Base-by-base conservation (phyloP, 2,888 invertebrate genomes). In the Branchipolynoe longqiensis region DNA sequence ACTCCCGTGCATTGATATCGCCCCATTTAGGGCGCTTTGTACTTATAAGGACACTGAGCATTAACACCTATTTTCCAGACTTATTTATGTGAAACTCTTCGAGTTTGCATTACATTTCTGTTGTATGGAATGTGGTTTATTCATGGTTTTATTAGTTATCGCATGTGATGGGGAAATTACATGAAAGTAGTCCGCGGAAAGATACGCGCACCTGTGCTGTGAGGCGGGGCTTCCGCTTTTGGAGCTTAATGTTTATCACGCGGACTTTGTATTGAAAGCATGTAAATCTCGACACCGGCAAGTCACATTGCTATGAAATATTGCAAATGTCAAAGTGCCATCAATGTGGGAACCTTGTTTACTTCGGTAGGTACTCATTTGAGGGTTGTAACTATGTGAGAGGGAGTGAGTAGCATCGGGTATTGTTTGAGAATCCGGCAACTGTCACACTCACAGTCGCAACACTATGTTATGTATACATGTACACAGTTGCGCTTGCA, bases 321-420 rank as follows among this genome's bases (percentile, higher is more conserved):
- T 41, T 22, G 22, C 74, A n/a, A 78, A 84, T 84, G 84, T 84
- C 84, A 28, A 22, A n/a, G 84, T 84, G 84, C 59, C 74, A 74
- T 78, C 33, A 74, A 74, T 84, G 84, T 78, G 84, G 84, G 40
- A 84, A 84, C 38, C 84, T 78, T 62, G 84, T 84, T 28, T 84
- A 38, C 54, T 84, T 84, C 74, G 84, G 84, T 84, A 84, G 36
- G 84, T 84, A 78, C 33, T 48, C 28, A 36, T 58, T 69, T 69
- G 6, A 36, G 14, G 22, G 62, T n/a, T 2, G 18, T 56, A 56
- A 56, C 56, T n/a, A n/a, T n/a, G n/a, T n/a, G n/a, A n/a, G n/a
- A n/a, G n/a, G n/a, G n/a, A n/a, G n/a, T n/a, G n/a, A n/a, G n/a
- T n/a, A n/a, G n/a, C n/a, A n/a, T n/a, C n/a, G n/a, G n/a, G n/a